Percentiles rank a stretch among this genome's conserved stretches.
These are phyloP conservation scores for Sapayoa aenigma DNA, from an alignment of 2,113 vertebrate species.

Conservation along the genomic window DNA sequence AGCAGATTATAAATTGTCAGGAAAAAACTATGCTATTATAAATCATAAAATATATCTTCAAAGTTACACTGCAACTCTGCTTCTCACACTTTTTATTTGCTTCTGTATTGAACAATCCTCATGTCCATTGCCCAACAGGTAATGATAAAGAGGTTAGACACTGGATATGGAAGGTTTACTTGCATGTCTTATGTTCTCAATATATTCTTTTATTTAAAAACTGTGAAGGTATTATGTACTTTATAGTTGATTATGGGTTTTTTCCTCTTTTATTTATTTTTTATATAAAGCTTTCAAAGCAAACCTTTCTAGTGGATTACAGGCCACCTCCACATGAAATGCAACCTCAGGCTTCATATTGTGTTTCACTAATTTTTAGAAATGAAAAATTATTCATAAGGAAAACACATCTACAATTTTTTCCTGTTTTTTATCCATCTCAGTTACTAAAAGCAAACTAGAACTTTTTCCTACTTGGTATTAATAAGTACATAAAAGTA, in stretches of 20 bases:
- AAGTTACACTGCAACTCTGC: background rate
- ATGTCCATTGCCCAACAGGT: rapidly evolving
- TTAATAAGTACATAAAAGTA: background rate
- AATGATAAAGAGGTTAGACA: background rate
- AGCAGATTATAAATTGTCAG: background rate
- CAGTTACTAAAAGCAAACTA: background rate
- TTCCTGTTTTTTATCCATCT: background rate
- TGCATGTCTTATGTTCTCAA: background rate
- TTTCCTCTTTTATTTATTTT: background rate
- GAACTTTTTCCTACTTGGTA: background rate
- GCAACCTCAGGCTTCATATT: background rate
- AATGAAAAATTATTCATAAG: background rate
- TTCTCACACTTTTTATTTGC: background rate
- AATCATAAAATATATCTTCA: background rate
- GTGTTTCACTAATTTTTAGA: background rate
- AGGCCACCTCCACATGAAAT: background rate
- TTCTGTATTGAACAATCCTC: background rate
- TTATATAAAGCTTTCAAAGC: background rate
- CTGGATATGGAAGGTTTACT: background rate
- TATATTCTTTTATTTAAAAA: background rate
- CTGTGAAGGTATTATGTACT: background rate
- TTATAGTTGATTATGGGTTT: background rate
- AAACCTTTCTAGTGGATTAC: background rate
- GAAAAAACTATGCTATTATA: background rate
- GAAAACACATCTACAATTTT: background rate